Evolutionary conservation across 2,113 vertebrate species (phyloP).

Genomic region (Xyliphius kryptos): DNA sequence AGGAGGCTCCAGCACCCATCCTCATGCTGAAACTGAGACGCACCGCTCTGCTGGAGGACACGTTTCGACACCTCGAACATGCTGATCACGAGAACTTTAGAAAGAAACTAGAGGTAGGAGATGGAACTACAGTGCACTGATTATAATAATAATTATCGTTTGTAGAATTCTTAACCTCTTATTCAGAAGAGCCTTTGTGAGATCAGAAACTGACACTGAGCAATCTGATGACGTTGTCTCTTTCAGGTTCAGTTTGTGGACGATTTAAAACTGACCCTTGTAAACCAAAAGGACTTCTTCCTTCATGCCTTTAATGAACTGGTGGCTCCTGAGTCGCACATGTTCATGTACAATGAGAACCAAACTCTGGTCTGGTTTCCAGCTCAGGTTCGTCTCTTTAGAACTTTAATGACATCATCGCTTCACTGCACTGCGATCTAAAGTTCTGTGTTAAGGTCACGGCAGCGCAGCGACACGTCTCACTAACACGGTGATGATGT

Average conservation of each 20-base stretch:
- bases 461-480: too few species aligned
- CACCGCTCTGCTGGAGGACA: conserved; percentile 54
- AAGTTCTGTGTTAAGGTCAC: too few species aligned
- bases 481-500: too few species aligned
- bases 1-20: conserved; percentile 1
- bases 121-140: neutral
- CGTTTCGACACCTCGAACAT: conserved; percentile 46
- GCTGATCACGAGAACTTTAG: conserved; percentile 47
- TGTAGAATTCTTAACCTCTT: too few species aligned
- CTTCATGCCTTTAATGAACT: conserved; percentile 62
- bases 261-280: conserved; percentile 38
- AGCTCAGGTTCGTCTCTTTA: conserved; percentile 48
- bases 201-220: neutral
- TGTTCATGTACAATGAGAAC: conserved; percentile 59
- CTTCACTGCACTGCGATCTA: too few species aligned
- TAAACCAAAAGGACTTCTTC: conserved; percentile 65
- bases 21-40: conserved; percentile 48
- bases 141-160: neutral
- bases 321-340: conserved; percentile 51
- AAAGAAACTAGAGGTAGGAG: conserved; percentile 42
- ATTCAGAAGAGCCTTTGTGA: too few species aligned
- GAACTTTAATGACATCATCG: too few species aligned
- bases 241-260: conserved; percentile 65
- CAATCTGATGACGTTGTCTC: neutral
- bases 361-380: conserved; percentile 70